Evolutionary conservation across 2,888 invertebrate species (phyloP).

Genomic region (Melinaea menophilus): DNA sequence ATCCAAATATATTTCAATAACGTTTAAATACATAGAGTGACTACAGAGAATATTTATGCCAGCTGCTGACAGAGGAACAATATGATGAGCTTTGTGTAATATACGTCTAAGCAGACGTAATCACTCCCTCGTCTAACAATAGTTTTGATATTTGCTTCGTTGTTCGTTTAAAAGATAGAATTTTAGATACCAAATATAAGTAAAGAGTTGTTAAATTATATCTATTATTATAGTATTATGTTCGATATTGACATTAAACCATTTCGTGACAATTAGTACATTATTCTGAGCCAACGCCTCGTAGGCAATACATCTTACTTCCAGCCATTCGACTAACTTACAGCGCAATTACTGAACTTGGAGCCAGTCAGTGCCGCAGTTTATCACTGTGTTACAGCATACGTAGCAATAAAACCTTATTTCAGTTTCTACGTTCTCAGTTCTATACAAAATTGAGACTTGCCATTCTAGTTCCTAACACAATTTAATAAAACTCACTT

Average conservation of each 20-base stretch:
- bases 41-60: slow-evolving; percentile 1
- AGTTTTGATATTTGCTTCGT: neutral
- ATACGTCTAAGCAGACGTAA: neutral
- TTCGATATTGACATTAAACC: neutral
- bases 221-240: neutral
- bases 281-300: slow-evolving; percentile 10
- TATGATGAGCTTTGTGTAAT: neutral
- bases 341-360: slow-evolving; percentile 30
- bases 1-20: neutral
- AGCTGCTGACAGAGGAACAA: neutral
- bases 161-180: neutral
- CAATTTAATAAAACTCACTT: no score
- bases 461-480: slow-evolving; percentile 1
- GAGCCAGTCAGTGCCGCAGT: slow-evolving; percentile 29
- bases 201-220: no score
- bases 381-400: slow-evolving; percentile 34
- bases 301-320: slow-evolving; percentile 24
- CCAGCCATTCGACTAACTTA: slow-evolving; percentile 22
- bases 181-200: no score
- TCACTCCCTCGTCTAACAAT: neutral
- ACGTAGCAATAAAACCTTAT: slow-evolving; percentile 31
- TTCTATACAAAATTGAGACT: slow-evolving; percentile 12
- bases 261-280: neutral
- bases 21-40: neutral
- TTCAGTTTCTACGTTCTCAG: slow-evolving; percentile 10